phyloP scores from a whole-genome alignment of 2,888 invertebrate genomes.

The Ethmia dodecea region DNA sequence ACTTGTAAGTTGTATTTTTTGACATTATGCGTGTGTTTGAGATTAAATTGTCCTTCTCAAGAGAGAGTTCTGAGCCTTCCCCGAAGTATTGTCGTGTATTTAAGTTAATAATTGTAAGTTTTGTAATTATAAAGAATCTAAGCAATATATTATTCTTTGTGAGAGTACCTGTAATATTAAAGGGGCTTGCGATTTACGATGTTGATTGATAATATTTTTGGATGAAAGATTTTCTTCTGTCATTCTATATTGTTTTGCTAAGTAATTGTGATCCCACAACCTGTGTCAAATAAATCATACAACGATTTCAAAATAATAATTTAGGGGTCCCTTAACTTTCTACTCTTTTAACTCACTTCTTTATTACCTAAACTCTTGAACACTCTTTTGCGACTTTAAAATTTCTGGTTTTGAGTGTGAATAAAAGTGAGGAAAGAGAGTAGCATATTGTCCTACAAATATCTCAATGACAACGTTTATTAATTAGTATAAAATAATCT shows the following conservation, averaged over 20 bases:
- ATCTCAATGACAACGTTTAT: conserved; percentile 24
- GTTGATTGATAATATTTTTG: no score
- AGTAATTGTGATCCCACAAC: no score
- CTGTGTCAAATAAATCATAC: conserved; percentile 26
- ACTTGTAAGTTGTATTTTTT: no score
- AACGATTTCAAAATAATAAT: conserved; percentile 33
- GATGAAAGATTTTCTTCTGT: no score
- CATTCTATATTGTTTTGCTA: no score
- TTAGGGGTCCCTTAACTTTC: conserved; percentile 21
- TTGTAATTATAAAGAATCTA: conserved; percentile 46
- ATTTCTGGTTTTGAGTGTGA: conserved; percentile 22
- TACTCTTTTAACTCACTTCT: conserved; percentile 25
- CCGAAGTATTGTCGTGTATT: conserved; percentile 32
- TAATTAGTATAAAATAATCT: conserved; percentile 22
- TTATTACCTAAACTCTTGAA: conserved; percentile 10
- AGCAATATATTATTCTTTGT: no score
- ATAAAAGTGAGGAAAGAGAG: conserved; percentile 32
- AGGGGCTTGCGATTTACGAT: no score
- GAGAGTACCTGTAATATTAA: no score
- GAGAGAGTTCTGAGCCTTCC: conserved; percentile 43
- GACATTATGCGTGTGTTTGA: conserved; percentile 11
- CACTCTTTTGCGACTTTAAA: conserved; percentile 47
- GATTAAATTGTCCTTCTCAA: conserved; percentile 19
- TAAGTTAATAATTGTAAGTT: conserved; percentile 24
- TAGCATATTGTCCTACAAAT: conserved; percentile 11